Conservation (phyloP, 2,888 invertebrate species). For the Caenorhabditis sp. region DNA sequence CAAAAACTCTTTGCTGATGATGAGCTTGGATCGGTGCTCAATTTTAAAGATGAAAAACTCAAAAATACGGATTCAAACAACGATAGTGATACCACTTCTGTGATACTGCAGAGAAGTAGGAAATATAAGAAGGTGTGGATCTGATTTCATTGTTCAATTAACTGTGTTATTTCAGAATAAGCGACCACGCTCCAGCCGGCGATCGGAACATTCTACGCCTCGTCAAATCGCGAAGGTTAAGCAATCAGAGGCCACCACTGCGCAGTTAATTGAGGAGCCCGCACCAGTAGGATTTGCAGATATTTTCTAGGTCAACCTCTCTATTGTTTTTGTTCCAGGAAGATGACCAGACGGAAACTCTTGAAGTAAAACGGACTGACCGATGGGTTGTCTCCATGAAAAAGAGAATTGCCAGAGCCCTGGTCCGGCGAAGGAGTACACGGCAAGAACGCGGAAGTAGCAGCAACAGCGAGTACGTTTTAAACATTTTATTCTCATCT, state of each 20-base stretch:
- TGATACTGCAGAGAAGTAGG: conserved; percentile 54
- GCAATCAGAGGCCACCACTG: conserved; percentile 27
- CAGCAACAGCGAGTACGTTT: conserved; percentile 67
- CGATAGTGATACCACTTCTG: conserved; percentile 67
- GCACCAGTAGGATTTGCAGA: conserved; percentile 11
- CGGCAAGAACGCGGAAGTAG: conserved; percentile 60
- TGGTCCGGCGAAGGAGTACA: conserved; percentile 62
- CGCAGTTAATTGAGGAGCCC: conserved; percentile 38
- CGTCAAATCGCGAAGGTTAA: conserved; percentile 50
- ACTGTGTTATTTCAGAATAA: conserved; percentile 46
- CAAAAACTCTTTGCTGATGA: conserved; percentile 66
- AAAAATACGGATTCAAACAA: conserved; percentile 64
- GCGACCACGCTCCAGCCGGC: conserved; percentile 54
- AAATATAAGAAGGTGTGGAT: conserved; percentile 49
- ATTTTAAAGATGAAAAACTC: conserved; percentile 66
- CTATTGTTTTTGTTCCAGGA: conserved; percentile 32
- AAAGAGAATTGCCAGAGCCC: conserved; percentile 67
- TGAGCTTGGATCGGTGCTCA: conserved; percentile 67
- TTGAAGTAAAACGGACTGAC: conserved; percentile 62
- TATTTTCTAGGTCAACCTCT: too few relatives aligned
- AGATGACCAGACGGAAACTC: conserved; percentile 40
- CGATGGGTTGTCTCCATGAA: conserved; percentile 74
- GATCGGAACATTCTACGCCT: conserved; percentile 56
- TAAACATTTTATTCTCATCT: not conserved
- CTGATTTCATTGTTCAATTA: too few relatives aligned